phyloP scores from a whole-genome alignment of 2,113 vertebrate species.

The Planiliza haematocheilus region DNA sequence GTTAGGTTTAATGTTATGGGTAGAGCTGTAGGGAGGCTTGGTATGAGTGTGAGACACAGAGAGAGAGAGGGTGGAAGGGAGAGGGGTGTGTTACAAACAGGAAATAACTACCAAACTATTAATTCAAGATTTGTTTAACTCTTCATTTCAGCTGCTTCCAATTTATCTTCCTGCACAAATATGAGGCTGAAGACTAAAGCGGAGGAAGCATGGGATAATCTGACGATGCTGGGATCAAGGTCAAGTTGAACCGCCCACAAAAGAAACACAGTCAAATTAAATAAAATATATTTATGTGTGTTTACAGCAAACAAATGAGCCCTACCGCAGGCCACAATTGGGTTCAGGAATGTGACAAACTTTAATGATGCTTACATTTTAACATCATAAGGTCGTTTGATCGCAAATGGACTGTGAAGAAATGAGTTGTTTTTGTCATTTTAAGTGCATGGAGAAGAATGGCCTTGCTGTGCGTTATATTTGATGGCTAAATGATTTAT shows the following conservation, averaged over 20 bases:
- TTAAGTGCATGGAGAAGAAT: not conserved
- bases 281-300: constrained; percentile 36
- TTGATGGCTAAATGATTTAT: not conserved
- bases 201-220: constrained; percentile 7
- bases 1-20: not conserved
- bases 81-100: constrained; percentile 19
- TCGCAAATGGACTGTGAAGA: not conserved
- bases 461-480: not conserved
- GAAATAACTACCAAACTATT: constrained; percentile 38
- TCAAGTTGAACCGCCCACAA: constrained; percentile 22
- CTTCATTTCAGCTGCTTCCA: constrained; percentile 35
- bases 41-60: not conserved
- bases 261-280: constrained; percentile 14
- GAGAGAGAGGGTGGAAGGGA: too few relatives aligned
- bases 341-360: constrained; percentile 29
- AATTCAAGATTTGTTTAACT: constrained; percentile 65
- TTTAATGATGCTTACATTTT: not conserved
- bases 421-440: not conserved
- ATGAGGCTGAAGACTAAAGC: constrained; percentile 22
- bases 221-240: constrained; percentile 4
- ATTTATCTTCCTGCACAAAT: constrained; percentile 32
- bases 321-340: constrained; percentile 3
- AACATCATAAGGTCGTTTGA: not conserved
- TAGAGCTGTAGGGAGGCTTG: not conserved
- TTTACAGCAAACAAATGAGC: constrained; percentile 50